Conservation (phyloP, 1,140 invertebrate species). For the Daktulosphaira vitifoliae region DNA sequence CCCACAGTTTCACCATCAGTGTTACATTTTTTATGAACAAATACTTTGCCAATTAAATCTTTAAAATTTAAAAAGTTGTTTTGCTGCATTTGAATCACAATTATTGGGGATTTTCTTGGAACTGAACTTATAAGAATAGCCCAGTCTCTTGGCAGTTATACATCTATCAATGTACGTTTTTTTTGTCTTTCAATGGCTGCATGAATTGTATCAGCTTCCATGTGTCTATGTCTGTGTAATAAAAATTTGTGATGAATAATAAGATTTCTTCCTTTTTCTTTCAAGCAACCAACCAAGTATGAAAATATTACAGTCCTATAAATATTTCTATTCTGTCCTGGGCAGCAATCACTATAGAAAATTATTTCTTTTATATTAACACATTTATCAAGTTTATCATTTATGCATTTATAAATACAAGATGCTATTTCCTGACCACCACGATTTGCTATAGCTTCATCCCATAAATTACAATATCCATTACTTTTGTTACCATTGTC, state of each 20-base stretch:
- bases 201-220: neutral
- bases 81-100: neutral
- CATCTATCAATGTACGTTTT: neutral
- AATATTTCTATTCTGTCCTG: constrained; percentile 9
- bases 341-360: neutral
- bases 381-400: neutral
- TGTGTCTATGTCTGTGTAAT: neutral
- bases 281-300: neutral
- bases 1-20: neutral
- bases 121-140: neutral
- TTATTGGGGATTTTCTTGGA: neutral
- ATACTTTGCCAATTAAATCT: constrained; percentile 1
- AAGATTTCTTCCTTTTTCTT: neutral
- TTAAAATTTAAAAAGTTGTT: neutral
- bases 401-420: neutral
- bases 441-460: constrained; percentile 39
- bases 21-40: neutral
- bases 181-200: neutral
- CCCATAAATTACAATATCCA: constrained; percentile 42
- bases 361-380: neutral
- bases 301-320: neutral
- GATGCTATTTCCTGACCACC: no score
- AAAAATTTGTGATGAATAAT: constrained; percentile 1
- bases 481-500: no score
- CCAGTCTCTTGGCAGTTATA: constrained; percentile 1